Base-by-base conservation (phyloP, 2,113 vertebrate species). In the Phalacrocorax pelagicus region DNA sequence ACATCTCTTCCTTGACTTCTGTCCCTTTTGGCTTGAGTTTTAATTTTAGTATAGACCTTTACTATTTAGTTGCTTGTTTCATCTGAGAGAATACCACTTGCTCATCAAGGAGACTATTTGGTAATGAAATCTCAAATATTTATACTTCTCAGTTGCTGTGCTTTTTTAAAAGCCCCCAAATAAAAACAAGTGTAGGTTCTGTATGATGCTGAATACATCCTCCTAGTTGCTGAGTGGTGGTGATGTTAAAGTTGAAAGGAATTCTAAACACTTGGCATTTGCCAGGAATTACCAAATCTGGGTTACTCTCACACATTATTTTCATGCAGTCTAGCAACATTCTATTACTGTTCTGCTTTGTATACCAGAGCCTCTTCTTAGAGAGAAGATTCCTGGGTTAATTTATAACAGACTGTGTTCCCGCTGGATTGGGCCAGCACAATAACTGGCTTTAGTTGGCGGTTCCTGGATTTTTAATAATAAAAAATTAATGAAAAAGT, bases 401-500 rank as follows among this genome's bases (percentile, higher is more conserved):
- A 84, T 95, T 94, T 90, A 57, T 67, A 81, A 23, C 4, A 80
- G 96, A 92, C 65, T 89, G 22, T 81, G 30, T 94, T 94, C 51
- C 62, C 16, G 55, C 29, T 92, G 51, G 16, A 40, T 84, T 87
- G 36, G 30, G 58, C 54, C 74, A 94, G 55, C 62, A 87, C 40
- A 62, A n/a, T 91, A 84, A 90, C 46, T 96, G 38, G 29, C 55
- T 93, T 77, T 90, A 78, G 51, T 44, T 94, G 83, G 34, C 71
- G 85, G 61, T 73, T 96, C 34, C 59, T 67, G 29, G 44, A 46
- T 72, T 72, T 71, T 74, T 42, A 82, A 12, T 49, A 79, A 54
- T n/a, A 23, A 92, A 92, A 67, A 86, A 69, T 16, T 20, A 89
- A 75, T 86, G 40, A 88, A 84, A 94, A 96, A 92, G 62, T 94